phyloP scores from a whole-genome alignment of 2,797 vertebrate genomes.

The Enteromius paludinosus region DNA sequence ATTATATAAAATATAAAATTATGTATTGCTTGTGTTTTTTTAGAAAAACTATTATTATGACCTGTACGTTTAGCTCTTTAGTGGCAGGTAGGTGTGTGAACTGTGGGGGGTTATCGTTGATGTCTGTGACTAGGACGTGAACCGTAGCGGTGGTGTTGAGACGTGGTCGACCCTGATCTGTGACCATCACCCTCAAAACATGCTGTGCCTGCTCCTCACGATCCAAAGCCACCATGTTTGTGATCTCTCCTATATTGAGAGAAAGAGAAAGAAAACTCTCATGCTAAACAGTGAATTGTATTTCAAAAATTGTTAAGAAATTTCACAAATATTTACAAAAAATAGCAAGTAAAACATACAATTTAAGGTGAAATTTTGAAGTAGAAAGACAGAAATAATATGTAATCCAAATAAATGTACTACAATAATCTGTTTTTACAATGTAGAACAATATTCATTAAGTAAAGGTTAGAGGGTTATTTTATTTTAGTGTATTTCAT shows the following conservation, averaged over 20 bases:
- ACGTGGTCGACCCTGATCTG: slow-evolving; percentile 83
- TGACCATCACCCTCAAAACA: slow-evolving; percentile 83
- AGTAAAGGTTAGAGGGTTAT: neutral
- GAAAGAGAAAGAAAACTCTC: slow-evolving; percentile 1
- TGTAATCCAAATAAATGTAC: neutral
- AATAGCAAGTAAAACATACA: neutral
- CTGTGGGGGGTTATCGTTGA: slow-evolving; percentile 87
- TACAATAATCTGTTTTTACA: neutral
- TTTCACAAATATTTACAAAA: neutral
- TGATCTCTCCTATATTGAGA: slow-evolving; percentile 83
- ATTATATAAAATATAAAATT: neutral
- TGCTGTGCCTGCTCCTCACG: slow-evolving; percentile 84
- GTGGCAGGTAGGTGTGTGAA: slow-evolving; percentile 81
- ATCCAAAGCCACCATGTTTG: slow-evolving; percentile 88
- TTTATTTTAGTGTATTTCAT: neutral
- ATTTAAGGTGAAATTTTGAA: neutral
- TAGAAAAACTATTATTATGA: slow-evolving; percentile 44
- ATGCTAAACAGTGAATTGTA: no score
- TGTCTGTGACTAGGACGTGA: slow-evolving; percentile 81
- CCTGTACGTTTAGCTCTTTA: slow-evolving; percentile 80
- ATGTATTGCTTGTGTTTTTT: neutral
- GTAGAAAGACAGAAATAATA: neutral
- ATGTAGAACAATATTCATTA: neutral
- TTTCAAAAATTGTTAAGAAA: neutral
- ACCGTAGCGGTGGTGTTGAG: slow-evolving; percentile 80